Conservation (phyloP, 2,888 invertebrate genomes). For the Cryptus viduatorius region DNA sequence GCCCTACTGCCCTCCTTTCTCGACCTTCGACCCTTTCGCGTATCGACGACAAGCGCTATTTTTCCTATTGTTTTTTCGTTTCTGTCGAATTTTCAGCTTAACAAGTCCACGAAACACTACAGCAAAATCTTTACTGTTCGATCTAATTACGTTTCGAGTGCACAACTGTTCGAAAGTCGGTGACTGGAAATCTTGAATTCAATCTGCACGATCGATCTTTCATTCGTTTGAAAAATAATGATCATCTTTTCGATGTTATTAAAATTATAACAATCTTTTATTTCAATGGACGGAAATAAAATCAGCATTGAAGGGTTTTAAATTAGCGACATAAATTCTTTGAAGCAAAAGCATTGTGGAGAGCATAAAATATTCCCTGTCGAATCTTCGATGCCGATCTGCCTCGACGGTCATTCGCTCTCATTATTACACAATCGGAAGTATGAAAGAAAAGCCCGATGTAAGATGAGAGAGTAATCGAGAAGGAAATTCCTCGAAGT, state of each 20-base stretch:
- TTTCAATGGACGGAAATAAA: neutral
- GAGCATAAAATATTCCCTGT: neutral
- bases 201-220: no score
- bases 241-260: neutral
- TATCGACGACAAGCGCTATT: neutral
- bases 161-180: neutral
- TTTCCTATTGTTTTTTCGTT: neutral
- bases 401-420: constrained; percentile 9
- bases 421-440: constrained; percentile 49
- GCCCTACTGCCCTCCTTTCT: constrained; percentile 24
- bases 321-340: neutral
- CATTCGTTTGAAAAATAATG: no score
- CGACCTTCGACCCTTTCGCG: neutral
- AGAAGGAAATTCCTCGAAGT: constrained; percentile 38
- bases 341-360: neutral
- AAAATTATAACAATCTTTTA: neutral
- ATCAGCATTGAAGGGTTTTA: neutral
- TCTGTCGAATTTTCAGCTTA: neutral
- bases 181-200: no score
- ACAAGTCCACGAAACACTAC: neutral
- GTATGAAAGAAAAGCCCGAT: constrained; percentile 35
- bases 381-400: constrained; percentile 15
- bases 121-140: neutral
- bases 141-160: neutral
- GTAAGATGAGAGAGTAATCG: constrained; percentile 44